These are phyloP conservation scores for Sinosuthora webbiana DNA, from an alignment of 2,113 vertebrate species.

Conservation along the genomic window DNA sequence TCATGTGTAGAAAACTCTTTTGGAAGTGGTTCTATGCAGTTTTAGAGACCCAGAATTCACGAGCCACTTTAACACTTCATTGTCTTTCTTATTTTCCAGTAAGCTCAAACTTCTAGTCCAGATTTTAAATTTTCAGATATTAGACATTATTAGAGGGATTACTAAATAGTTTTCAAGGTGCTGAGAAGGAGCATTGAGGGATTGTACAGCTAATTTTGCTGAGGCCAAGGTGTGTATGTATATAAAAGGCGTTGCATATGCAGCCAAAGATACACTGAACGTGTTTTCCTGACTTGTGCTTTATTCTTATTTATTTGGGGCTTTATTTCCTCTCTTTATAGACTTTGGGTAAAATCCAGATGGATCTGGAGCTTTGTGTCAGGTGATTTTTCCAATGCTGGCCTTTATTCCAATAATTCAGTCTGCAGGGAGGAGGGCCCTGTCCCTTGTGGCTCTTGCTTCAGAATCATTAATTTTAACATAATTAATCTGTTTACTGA, in stretches of 20 bases:
- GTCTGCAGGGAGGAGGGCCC: neutral
- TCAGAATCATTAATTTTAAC: neutral
- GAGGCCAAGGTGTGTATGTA: fast-evolving
- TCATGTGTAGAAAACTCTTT: fast-evolving
- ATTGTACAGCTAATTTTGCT: neutral
- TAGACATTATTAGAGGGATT: neutral
- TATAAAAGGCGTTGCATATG: fast-evolving
- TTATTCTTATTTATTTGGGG: neutral
- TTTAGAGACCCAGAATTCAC: neutral
- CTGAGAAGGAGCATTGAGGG: neutral
- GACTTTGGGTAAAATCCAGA: neutral
- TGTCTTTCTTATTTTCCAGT: neutral
- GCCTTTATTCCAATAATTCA: neutral
- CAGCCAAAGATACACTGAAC: neutral
- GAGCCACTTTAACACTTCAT: fast-evolving
- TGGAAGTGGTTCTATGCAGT: neutral
- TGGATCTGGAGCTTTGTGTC: neutral
- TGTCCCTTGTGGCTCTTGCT: neutral
- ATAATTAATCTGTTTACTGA: neutral
- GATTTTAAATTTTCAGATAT: neutral
- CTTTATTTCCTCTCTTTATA: neutral
- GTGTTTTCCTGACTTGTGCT: neutral
- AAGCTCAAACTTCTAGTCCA: neutral
- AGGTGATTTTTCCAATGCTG: fast-evolving
- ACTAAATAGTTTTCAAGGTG: neutral